These are phyloP conservation scores for Vultur gryphus DNA, from an alignment of 2,797 vertebrate species.

Conservation along the genomic window DNA sequence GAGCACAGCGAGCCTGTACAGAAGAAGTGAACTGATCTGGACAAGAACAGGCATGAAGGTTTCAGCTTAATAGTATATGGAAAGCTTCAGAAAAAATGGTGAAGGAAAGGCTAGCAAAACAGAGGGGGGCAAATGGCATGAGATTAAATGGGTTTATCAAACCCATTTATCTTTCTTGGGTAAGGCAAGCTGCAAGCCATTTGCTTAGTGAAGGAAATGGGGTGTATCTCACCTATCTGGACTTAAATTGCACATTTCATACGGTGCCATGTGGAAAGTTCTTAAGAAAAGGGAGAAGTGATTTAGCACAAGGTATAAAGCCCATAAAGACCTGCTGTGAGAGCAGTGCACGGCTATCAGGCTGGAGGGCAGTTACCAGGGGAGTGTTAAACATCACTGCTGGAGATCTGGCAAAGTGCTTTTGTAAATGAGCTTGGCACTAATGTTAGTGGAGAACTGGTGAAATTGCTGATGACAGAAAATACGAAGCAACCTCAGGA, in stretches of 20 bases:
- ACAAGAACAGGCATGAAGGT: constrained; percentile 47
- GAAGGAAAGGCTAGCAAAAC: not conserved
- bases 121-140: constrained; percentile 1
- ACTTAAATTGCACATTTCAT: not conserved
- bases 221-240: not conserved
- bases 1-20: not conserved
- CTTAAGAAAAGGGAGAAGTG: not conserved
- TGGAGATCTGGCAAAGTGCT: not conserved
- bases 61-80: not conserved
- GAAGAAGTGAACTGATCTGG: not conserved
- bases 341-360: not conserved
- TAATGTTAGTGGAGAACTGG: not conserved
- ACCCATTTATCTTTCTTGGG: constrained; percentile 15
- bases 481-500: not conserved
- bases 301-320: not conserved
- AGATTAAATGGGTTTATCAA: constrained; percentile 50
- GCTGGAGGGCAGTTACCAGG: not conserved
- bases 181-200: constrained; percentile 16
- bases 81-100: not conserved
- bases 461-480: constrained; percentile 40
- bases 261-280: not conserved
- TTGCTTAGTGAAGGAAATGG: not conserved
- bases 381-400: not conserved
- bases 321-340: not conserved
- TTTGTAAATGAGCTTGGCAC: constrained; percentile 15